These are phyloP conservation scores for Atta colombica DNA, from an alignment of 1,140 invertebrate genomes.

Conservation along the genomic window DNA sequence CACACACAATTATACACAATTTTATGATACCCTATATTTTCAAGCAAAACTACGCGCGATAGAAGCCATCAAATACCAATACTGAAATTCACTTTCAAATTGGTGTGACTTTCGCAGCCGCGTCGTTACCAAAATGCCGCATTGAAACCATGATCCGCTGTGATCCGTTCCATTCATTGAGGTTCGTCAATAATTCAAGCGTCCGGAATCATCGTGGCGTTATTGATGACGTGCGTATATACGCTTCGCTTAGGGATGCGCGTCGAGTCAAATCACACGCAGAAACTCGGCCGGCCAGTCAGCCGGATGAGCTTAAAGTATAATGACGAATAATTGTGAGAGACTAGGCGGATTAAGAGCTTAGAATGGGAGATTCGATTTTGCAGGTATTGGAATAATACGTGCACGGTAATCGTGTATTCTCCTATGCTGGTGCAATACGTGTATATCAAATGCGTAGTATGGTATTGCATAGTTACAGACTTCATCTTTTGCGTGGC, in stretches of 20 bases:
- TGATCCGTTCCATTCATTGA: constrained; percentile 67
- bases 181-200: constrained; percentile 62
- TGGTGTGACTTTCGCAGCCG: constrained; percentile 20
- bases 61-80: not conserved
- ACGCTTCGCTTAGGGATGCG: constrained; percentile 37
- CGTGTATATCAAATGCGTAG: not conserved
- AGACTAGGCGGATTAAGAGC: constrained; percentile 26
- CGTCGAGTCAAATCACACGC: constrained; percentile 49
- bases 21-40: not conserved
- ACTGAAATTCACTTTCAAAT: constrained; percentile 38
- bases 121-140: constrained; percentile 7
- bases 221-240: constrained; percentile 57
- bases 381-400: constrained; percentile 42
- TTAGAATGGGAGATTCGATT: constrained; percentile 53
- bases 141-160: constrained; percentile 36
- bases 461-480: not conserved
- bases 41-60: not conserved
- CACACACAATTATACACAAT: not conserved
- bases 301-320: constrained; percentile 47
- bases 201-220: constrained; percentile 56
- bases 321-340: constrained; percentile 65
- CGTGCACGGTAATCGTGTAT: not conserved
- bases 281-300: constrained; percentile 35
- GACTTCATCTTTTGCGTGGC: not conserved
- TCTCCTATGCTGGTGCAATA: not conserved